These are phyloP conservation scores for Calephelis virginiensis DNA, from an alignment of 1,140 invertebrate species.

Conservation along the genomic window DNA sequence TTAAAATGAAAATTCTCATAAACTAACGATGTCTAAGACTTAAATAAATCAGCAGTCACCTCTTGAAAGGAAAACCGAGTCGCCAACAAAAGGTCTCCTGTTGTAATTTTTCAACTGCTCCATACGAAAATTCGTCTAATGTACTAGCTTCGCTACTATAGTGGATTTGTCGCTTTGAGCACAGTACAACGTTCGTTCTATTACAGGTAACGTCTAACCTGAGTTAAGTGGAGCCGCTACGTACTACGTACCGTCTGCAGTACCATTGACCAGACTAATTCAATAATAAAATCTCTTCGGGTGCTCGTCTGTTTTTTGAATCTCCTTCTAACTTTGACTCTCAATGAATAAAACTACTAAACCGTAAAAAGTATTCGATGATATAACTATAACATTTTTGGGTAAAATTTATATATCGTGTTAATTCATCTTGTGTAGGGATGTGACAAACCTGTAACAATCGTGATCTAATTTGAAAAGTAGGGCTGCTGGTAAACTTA, in stretches of 20 bases:
- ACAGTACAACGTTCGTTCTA: conserved; percentile 48
- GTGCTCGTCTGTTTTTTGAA: conserved; percentile 41
- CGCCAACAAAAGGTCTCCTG: conserved; percentile 49
- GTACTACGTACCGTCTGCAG: conserved; percentile 47
- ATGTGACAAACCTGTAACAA: too few relatives aligned
- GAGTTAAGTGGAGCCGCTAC: conserved; percentile 47
- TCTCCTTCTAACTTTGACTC: too few relatives aligned
- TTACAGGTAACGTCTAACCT: conserved; percentile 45
- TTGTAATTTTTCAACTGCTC: conserved; percentile 58
- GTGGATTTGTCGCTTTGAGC: conserved; percentile 42
- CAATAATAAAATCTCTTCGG: conserved; percentile 67
- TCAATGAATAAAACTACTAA: neutral
- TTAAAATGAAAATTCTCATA: conserved; percentile 18
- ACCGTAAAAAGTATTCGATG: neutral
- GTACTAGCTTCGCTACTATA: conserved; percentile 57
- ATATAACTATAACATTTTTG: neutral
- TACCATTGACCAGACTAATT: conserved; percentile 59
- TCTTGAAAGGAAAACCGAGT: conserved; percentile 39
- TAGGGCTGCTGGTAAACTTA: too few relatives aligned
- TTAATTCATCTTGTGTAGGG: too few relatives aligned
- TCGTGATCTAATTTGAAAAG: too few relatives aligned
- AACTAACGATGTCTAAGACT: conserved; percentile 29
- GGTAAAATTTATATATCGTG: too few relatives aligned
- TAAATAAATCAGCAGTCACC: conserved; percentile 41
- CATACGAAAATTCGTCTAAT: conserved; percentile 54